Evolutionary conservation across 2,888 invertebrate species (phyloP).

Genomic region (Lymantria dispar): DNA sequence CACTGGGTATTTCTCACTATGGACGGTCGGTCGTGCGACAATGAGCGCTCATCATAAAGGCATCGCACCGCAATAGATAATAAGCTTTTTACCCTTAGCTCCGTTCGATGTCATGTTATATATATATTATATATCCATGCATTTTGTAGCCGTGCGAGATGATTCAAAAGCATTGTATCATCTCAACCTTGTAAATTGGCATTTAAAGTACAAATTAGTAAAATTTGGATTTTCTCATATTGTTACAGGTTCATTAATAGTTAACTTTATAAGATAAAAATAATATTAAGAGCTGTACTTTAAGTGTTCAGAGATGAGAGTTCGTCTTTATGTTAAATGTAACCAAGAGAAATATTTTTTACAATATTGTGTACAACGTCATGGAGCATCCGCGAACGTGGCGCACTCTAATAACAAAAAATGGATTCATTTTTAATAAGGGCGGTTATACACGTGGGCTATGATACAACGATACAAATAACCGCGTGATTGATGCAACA

Average conservation of each 20-base stretch:
- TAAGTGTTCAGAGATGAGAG: constrained; percentile 80
- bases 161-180: constrained; percentile 69
- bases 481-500: too few species aligned
- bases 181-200: constrained; percentile 79
- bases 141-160: constrained; percentile 72
- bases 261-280: constrained; percentile 71
- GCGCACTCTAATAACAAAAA: constrained; percentile 2
- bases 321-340: constrained; percentile 70
- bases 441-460: background rate
- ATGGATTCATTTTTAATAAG: background rate
- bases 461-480: background rate
- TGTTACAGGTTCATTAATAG: constrained; percentile 82
- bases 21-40: constrained; percentile 76
- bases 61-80: constrained; percentile 79
- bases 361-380: constrained; percentile 46
- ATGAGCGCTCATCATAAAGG: constrained; percentile 77
- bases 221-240: constrained; percentile 80
- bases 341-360: constrained; percentile 41
- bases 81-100: constrained; percentile 69
- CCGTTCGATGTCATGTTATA: constrained; percentile 51
- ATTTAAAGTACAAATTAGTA: constrained; percentile 83
- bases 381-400: constrained; percentile 33
- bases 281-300: constrained; percentile 82
- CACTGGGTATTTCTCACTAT: constrained; percentile 79
- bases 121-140: constrained; percentile 47